Conservation (phyloP, 2,797 vertebrate genomes). For the Manis crassicaudata region DNA sequence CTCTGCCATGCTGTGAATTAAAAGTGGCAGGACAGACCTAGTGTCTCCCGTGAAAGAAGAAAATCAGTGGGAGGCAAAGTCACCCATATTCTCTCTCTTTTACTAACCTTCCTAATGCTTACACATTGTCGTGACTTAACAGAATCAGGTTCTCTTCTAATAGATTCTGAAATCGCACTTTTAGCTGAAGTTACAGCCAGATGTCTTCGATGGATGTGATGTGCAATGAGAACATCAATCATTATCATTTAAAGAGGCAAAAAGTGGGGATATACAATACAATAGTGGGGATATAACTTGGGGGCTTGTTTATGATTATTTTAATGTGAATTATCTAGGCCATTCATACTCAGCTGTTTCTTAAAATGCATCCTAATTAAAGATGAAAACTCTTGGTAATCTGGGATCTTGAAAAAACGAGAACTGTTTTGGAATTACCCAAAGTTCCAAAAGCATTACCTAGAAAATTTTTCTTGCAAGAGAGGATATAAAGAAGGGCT, state of each 20-base stretch:
- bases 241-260: not conserved
- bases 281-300: not conserved
- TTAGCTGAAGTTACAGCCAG: not conserved
- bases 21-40: not conserved
- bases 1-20: not conserved
- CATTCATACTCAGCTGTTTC: conserved; percentile 33
- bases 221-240: not conserved
- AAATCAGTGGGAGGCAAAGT: not conserved
- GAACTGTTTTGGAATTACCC: not conserved
- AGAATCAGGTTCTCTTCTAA: not conserved
- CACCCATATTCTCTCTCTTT: not conserved
- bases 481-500: not conserved
- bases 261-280: not conserved
- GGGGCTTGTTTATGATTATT: not conserved
- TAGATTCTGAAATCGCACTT: not conserved
- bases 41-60: not conserved
- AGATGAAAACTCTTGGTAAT: not conserved
- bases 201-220: not conserved
- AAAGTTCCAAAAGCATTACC: not conserved
- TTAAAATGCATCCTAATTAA: not conserved
- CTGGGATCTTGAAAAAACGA: not conserved
- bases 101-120: not conserved
- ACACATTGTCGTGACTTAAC: not conserved
- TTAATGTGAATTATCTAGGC: not conserved
- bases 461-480: not conserved